These are phyloP conservation scores for Bombyx mandarina DNA, from an alignment of 1,140 invertebrate genomes.

Conservation along the genomic window DNA sequence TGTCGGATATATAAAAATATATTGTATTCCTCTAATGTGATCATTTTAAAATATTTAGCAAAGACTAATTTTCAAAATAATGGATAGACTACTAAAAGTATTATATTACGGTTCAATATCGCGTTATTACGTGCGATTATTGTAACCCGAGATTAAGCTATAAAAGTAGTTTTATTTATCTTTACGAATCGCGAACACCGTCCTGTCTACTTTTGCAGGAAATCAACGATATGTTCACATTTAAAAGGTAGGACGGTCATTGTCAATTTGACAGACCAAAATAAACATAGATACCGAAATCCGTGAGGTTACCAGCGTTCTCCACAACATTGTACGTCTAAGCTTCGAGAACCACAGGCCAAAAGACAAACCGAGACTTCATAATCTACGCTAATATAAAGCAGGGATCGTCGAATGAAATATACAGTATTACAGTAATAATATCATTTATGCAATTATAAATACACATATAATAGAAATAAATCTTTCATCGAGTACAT, in stretches of 20 bases:
- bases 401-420: too few relatives aligned
- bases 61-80: not conserved
- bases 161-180: not conserved
- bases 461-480: not conserved
- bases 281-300: too few relatives aligned
- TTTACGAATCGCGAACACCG: too few relatives aligned
- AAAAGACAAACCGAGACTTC: not conserved
- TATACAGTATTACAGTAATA: not conserved
- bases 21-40: not conserved
- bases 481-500: not conserved
- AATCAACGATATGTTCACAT: too few relatives aligned
- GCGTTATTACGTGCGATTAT: too few relatives aligned
- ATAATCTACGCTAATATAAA: not conserved
- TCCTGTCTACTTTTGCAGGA: too few relatives aligned
- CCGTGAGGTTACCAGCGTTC: too few relatives aligned
- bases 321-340: too few relatives aligned
- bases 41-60: not conserved
- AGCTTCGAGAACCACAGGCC: too few relatives aligned
- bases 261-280: too few relatives aligned
- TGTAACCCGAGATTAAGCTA: too few relatives aligned
- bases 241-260: too few relatives aligned
- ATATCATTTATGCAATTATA: not conserved
- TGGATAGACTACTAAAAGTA: not conserved
- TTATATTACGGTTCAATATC: not conserved
- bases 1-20: not conserved